Evolutionary conservation across 2,888 invertebrate species (phyloP), one percentile per base, ranked within the genome.

Genomic region (Meteorus colon): DNA sequence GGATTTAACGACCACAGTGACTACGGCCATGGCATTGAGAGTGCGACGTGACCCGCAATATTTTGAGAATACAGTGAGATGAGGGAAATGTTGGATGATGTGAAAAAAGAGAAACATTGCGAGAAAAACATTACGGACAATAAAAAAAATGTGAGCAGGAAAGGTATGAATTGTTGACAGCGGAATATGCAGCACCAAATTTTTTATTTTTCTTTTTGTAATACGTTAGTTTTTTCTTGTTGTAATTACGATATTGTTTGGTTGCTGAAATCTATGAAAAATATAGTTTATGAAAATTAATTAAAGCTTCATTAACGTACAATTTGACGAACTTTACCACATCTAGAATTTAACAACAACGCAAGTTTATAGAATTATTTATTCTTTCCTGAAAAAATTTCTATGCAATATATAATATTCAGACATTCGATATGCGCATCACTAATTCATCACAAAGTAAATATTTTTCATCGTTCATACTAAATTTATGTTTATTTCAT

Each of bases 31-130:
- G 63, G 75, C 69, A 75, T 75, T 69, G 69, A 51, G 70, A 65
- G 65, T 75, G 70, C 70, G 65, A 75, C 70, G 75, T 75, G 75
- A 75, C 75, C 70, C 65, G 70, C 70, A 75, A 75, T 75, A 70
- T 75, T 75, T 75, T 62, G 70, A 63, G 70, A 70, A 75, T 51
- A 69, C 63, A 62, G 5, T 2, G 63, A 75, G 74, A 74, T 69
- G 12, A 63, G 62, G 65, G 48, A 70, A 75, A 75, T 74, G 51
- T 62, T 68, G 65, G 65, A 69, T 75, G 69, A 70, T 31, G 65
- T 62, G 70, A 75, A 70, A 41, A 41, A 41, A 70, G 60, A 51
- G 63, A 63, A n/a, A 55, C 37, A 69, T 34, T 63, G 65, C 70
- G 69, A 27, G 63, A 63, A 45, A 70, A 75, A 62, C 37, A 37